phyloP scores from a whole-genome alignment of 2,113 vertebrate species.

The Elaphurus davidianus region DNA sequence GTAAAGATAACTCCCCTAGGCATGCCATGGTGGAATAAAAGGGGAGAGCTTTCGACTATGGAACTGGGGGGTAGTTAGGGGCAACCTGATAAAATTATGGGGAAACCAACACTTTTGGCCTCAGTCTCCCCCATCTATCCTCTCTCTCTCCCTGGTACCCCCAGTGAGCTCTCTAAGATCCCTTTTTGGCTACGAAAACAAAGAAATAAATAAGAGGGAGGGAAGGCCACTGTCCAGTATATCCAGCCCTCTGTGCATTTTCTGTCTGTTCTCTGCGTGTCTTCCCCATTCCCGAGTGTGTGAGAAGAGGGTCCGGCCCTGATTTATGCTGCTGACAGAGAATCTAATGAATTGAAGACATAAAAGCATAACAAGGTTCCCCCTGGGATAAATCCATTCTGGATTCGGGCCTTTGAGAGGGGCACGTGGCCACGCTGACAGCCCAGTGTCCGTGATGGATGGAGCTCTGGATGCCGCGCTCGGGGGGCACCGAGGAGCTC shows the following conservation, averaged over 20 bases:
- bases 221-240: not conserved
- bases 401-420: slow-evolving; percentile 61
- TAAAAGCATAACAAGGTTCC: slow-evolving; percentile 73
- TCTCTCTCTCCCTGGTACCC: not conserved
- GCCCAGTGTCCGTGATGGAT: slow-evolving; percentile 71
- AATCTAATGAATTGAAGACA: slow-evolving; percentile 75
- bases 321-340: slow-evolving; percentile 79
- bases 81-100: not conserved
- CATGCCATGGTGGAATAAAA: not conserved
- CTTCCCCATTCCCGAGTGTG: slow-evolving; percentile 11
- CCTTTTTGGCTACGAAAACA: not conserved
- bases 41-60: not conserved
- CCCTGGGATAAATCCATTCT: slow-evolving; percentile 66
- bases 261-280: not conserved
- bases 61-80: not conserved
- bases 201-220: fast-evolving
- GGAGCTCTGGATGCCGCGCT: slow-evolving; percentile 50
- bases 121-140: not conserved
- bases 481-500: slow-evolving; percentile 33
- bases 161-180: not conserved
- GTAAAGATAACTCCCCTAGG: not conserved
- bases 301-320: slow-evolving; percentile 26
- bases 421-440: slow-evolving; percentile 76
- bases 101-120: not conserved
- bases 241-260: fast-evolving